phyloP scores from a whole-genome alignment of 2,888 invertebrate species.

The Plutella xylostella region DNA sequence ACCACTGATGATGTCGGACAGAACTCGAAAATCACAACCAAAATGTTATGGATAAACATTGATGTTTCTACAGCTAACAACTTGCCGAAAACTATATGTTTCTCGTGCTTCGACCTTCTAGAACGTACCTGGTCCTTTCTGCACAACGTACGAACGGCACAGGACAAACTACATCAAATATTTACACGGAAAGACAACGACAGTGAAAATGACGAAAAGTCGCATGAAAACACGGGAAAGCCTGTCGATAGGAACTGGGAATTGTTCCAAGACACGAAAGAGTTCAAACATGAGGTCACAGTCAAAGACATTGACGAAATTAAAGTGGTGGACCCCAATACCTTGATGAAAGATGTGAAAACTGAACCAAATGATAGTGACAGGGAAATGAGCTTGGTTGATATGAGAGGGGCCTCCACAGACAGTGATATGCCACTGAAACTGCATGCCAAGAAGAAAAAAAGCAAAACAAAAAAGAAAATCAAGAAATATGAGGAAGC shows the following conservation, averaged over 20 bases:
- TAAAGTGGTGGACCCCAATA: conserved; percentile 25
- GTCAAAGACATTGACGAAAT: conserved; percentile 23
- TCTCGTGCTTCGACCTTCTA: conserved; percentile 51
- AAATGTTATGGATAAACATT: conserved; percentile 57
- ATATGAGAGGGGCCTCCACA: conserved; percentile 22
- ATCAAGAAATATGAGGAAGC: conserved; percentile 13
- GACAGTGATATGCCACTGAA: conserved; percentile 47
- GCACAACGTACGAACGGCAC: conserved; percentile 44
- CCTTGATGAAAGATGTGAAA: conserved; percentile 3
- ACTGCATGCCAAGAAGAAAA: conserved; percentile 31
- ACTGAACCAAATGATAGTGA: conserved; percentile 18
- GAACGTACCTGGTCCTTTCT: conserved; percentile 56
- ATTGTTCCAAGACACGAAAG: conserved; percentile 36
- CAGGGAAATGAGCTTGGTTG: conserved; percentile 24
- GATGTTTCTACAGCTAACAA: conserved; percentile 32
- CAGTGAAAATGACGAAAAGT: conserved; percentile 16
- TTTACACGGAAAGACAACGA: conserved; percentile 23
- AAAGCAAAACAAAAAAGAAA: conserved; percentile 26
- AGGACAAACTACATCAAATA: conserved; percentile 38
- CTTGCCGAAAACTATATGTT: conserved; percentile 53
- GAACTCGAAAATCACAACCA: conserved; percentile 41
- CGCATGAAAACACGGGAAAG: conserved; percentile 26
- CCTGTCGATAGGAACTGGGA: conserved; percentile 50
- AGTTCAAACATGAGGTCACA: conserved; percentile 36
- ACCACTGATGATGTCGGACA: conserved; percentile 45